Percentiles rank a stretch among this genome's conserved stretches.
Evolutionary conservation across 2,888 invertebrate genomes (phyloP).

Genomic region (Athetis lepigone): DNA sequence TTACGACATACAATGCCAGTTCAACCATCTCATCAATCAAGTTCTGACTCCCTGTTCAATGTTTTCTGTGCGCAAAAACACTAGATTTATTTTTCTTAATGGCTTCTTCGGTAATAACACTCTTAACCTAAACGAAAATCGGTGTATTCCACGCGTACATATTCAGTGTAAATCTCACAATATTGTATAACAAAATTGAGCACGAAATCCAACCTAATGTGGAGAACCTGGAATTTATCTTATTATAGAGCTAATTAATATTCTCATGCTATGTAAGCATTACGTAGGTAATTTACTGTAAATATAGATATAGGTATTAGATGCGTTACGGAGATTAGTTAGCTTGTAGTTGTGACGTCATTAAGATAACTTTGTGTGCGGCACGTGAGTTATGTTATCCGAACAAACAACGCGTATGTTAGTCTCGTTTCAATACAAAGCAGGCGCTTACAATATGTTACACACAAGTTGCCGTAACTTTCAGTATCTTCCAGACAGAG

Average conservation of each 20-base stretch:
- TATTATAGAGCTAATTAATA: not conserved
- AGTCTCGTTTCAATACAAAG: conserved; percentile 18
- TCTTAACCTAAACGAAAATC: not conserved
- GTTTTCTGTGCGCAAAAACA: no score
- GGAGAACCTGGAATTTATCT: not conserved
- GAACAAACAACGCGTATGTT: conserved; percentile 14
- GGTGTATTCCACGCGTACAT: not conserved
- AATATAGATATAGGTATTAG: not conserved
- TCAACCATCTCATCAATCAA: not conserved
- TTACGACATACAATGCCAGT: no score
- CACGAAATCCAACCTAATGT: not conserved
- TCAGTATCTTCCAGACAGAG: not conserved
- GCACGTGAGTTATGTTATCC: conserved; percentile 21
- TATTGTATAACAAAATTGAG: not conserved
- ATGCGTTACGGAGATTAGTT: conserved; percentile 9
- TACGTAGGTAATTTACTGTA: not conserved
- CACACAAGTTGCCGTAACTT: no score
- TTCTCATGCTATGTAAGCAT: not conserved
- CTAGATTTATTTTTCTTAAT: not conserved
- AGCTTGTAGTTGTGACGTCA: conserved; percentile 17
- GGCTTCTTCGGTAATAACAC: not conserved
- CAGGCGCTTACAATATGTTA: not conserved
- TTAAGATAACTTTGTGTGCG: conserved; percentile 9
- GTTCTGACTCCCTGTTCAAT: not conserved
- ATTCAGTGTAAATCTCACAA: not conserved